Evolutionary conservation across 2,888 invertebrate genomes (phyloP).

Genomic region (Alloplasta piceator): DNA sequence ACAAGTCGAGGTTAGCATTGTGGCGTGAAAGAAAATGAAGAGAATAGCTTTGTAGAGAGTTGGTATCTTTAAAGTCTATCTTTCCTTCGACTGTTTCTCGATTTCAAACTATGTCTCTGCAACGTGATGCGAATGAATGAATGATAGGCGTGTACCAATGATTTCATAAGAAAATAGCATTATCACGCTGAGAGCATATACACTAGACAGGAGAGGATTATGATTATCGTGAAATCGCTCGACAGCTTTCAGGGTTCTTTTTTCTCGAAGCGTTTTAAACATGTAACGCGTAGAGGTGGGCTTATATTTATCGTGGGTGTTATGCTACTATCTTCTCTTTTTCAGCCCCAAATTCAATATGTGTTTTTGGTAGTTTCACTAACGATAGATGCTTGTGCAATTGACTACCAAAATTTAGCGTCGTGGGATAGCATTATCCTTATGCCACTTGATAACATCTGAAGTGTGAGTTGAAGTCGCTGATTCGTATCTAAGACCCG

Average conservation of each 20-base stretch:
- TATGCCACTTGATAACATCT: slow-evolving; percentile 66
- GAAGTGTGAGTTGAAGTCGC: slow-evolving; percentile 67
- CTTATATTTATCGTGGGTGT: slow-evolving; percentile 14
- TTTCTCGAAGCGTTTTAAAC: slow-evolving; percentile 38
- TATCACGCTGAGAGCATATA: slow-evolving; percentile 32
- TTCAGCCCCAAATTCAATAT: too few relatives aligned
- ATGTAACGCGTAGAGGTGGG: not conserved
- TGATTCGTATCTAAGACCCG: slow-evolving; percentile 61
- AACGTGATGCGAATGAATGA: slow-evolving; percentile 23
- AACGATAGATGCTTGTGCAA: too few relatives aligned
- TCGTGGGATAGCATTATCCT: slow-evolving; percentile 58
- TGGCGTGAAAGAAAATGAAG: not conserved
- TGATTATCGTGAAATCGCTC: slow-evolving; percentile 42
- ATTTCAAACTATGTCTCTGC: not conserved
- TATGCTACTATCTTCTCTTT: not conserved
- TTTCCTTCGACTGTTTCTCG: not conserved
- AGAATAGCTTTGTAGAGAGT: slow-evolving; percentile 1
- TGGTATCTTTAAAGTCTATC: slow-evolving; percentile 1
- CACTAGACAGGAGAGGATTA: slow-evolving; percentile 21
- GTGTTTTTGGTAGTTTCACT: too few relatives aligned
- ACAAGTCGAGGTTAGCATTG: slow-evolving; percentile 29
- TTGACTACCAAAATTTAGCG: too few relatives aligned
- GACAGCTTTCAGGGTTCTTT: slow-evolving; percentile 30
- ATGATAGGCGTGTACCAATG: slow-evolving; percentile 28
- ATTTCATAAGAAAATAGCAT: slow-evolving; percentile 36